Evolutionary conservation across 2,113 vertebrate genomes (phyloP), one percentile per base, ranked within the genome.

Genomic region (Varanus komodoensis): DNA sequence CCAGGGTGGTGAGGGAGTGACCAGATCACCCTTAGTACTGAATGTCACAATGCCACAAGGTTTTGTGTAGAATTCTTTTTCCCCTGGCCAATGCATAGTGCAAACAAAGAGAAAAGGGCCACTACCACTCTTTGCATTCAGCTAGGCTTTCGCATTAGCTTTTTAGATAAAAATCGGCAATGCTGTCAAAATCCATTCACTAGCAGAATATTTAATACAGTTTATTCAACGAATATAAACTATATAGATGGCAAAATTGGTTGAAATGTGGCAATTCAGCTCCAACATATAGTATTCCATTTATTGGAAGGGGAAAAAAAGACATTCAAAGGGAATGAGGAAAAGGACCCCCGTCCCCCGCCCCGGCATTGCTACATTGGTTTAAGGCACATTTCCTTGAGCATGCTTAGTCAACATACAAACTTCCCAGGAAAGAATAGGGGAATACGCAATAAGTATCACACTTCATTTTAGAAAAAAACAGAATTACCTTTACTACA

Each of bases 161-260:
- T 34, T 48, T 54, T 61, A 88, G 38, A 80, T 74, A 85, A 34
- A 80, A 80, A 71, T 71, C 87, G 73, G 57, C 82, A 79, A 73
- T 19, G 52, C 64, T 81, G 82, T 34, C 34, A 73, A 71, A 88
- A 21, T 4, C 3, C 54, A 1, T 79, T 79, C 74, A 84, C 50
- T 44, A 8, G 64, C 44, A 50, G 25, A 80, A 61, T n/a, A 79
- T 88, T 52, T 81, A 61, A 91, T 61, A 54, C 69, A 12, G 34
- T 71, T 84, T 80, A 23, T 80, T 52, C 54, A 25, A 69, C 61
- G 38, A 71, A 52, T 12, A 54, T 32, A 44, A 90, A 4, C 34
- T 7, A 57, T 0, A 3, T 44, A 38, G 27, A 54, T 48, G 19
- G 67, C 27, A 85, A 48, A 64, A 8, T 85, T 84, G 12, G 61